Evolutionary conservation across 2,888 invertebrate genomes (phyloP), one percentile per base, ranked within the genome.

Genomic region (Dinocampus coccinellae): DNA sequence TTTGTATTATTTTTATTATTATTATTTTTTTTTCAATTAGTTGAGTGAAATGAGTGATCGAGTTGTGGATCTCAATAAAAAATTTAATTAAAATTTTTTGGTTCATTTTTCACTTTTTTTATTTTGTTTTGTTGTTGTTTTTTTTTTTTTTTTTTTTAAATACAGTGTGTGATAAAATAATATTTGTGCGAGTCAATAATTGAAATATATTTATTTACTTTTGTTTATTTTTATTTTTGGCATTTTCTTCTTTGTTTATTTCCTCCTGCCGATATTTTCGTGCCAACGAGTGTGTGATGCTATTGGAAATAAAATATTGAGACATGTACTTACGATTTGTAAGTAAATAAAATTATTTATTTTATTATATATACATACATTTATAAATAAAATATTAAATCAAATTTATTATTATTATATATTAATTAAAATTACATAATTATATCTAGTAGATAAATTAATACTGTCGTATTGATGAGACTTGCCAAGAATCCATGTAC

Each of bases 251-350:
- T 36, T 34, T 36, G 42, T 20, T 16, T 22, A 52, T 20, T 67
- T 58, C 58, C 36, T 24, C n/a, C 20, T 53, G 26, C 1, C 24
- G 36, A 52, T 63, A 72, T 64, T 69, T 69, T 69, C 76, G 77
- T 60, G 75, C 73, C 16, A 47, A 68, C 70, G 74, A 67, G 74
- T 69, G 76, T 81, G 82, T 81, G 78, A 84, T 80, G 83, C 79
- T 78, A 74, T 75, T 77, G 73, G 77, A 71, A 79, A 74, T 76
- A 79, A 81, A 72, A 75, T 76, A 73, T 76, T 79, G 77, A 81
- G 82, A 82, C 72, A 86, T 85, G 85, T 82, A 83, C 75, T 61
- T 78, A 76, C 82, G 81, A 80, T 77, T 80, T 79, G 85, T 86
- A 76, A 85, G 85, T 83, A 77, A n/a, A 61, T 22, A 53, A 20